Conservation (phyloP, 1,140 invertebrate species). For the Bursaphelenchus mucronatus region DNA sequence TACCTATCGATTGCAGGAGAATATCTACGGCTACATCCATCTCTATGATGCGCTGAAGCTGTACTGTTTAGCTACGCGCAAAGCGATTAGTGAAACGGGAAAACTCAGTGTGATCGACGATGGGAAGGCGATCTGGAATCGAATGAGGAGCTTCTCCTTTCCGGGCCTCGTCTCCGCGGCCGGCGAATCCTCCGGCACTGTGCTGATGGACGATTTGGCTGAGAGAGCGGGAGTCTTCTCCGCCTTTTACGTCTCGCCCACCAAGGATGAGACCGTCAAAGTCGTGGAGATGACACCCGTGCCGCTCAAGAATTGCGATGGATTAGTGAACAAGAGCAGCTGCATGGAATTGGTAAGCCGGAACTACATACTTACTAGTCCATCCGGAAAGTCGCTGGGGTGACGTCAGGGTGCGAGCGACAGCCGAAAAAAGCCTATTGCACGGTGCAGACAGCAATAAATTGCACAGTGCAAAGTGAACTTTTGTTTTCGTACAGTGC, state of each 20-base stretch:
- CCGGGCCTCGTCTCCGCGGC: constrained; percentile 31
- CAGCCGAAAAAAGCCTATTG: too few relatives aligned
- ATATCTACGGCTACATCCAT: constrained; percentile 55
- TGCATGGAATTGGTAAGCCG: constrained; percentile 52
- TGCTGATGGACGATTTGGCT: constrained; percentile 50
- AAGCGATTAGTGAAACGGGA: constrained; percentile 49
- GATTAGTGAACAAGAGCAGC: constrained; percentile 49
- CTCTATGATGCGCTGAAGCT: constrained; percentile 55
- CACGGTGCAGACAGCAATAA: too few relatives aligned
- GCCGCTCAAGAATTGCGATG: constrained; percentile 48
- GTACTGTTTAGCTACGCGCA: constrained; percentile 48
- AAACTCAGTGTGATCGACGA: constrained; percentile 42
- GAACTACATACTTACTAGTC: constrained; percentile 20
- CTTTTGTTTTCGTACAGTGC: too few relatives aligned
- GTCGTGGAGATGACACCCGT: constrained; percentile 54
- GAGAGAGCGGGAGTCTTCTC: constrained; percentile 45
- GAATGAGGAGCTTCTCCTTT: constrained; percentile 49
- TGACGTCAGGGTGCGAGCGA: too few relatives aligned
- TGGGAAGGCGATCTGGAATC: constrained; percentile 50
- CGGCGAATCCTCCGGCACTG: constrained; percentile 38
- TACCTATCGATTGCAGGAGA: constrained; percentile 31
- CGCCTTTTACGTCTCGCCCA: constrained; percentile 56
- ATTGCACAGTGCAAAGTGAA: too few relatives aligned
- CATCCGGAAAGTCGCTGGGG: too few relatives aligned
- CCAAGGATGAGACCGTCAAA: constrained; percentile 57